Evolutionary conservation across 2,113 vertebrate genomes (phyloP).

Genomic region (Empidonax alnorum): DNA sequence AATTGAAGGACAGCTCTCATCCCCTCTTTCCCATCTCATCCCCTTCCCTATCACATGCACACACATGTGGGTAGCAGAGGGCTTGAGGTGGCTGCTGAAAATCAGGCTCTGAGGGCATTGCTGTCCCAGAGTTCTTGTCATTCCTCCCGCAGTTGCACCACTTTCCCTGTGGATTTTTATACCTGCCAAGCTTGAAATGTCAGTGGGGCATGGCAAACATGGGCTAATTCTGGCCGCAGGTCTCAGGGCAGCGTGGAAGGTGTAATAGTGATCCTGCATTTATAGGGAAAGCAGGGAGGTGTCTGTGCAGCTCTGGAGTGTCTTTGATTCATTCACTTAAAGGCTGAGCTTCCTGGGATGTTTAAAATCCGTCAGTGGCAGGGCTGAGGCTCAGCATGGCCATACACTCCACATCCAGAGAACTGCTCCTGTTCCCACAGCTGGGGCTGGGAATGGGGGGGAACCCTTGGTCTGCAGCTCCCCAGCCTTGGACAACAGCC

Average conservation of each 20-base stretch:
- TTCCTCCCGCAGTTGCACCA: background rate
- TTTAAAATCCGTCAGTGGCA: fast-evolving
- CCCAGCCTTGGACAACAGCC: background rate
- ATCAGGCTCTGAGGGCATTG: background rate
- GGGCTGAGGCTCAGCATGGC: background rate
- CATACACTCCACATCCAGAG: background rate
- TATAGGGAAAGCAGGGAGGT: background rate
- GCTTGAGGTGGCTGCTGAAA: background rate
- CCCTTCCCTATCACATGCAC: background rate
- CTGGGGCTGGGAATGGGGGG: background rate
- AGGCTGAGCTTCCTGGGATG: background rate
- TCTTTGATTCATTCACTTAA: background rate
- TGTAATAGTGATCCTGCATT: background rate
- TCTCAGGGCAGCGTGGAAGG: background rate
- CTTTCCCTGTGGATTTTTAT: background rate
- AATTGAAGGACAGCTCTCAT: slow-evolving; percentile 52
- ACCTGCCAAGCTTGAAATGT: slow-evolving; percentile 1
- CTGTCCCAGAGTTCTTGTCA: slow-evolving; percentile 1
- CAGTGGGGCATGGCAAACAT: background rate
- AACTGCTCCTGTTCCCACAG: background rate
- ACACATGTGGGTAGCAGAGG: background rate
- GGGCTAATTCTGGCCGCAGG: background rate
- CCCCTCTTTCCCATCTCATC: background rate
- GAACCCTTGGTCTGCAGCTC: background rate
- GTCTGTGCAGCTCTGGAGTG: background rate